Evolutionary conservation across 2,888 invertebrate genomes (phyloP).

Genomic region (Sympetrum striolatum): DNA sequence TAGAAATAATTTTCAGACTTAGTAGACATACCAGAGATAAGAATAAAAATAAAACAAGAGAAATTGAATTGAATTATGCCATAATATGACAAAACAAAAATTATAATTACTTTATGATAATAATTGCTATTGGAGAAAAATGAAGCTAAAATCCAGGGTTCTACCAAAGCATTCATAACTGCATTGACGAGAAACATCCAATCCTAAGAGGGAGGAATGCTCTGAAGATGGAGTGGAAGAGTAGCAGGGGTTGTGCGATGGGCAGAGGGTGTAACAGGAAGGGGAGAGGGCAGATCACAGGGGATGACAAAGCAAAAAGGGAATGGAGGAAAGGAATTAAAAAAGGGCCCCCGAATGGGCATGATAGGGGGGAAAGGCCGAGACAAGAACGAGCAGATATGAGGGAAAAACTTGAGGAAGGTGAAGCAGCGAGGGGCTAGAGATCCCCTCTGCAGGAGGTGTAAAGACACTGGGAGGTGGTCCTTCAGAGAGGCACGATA

Average conservation of each 20-base stretch:
- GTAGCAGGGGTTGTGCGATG: not conserved
- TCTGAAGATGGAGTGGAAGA: not conserved
- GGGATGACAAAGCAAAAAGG: conserved; percentile 23
- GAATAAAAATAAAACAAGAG: too few species aligned
- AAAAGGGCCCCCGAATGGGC: not conserved
- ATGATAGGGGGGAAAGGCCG: not conserved
- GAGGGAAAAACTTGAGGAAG: conserved; percentile 19
- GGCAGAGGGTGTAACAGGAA: conserved; percentile 11
- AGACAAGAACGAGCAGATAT: not conserved
- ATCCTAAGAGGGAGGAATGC: not conserved
- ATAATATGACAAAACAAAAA: not conserved
- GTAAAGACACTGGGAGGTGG: not conserved
- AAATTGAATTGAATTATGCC: not conserved
- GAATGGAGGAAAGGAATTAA: conserved; percentile 35
- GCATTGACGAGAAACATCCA: not conserved
- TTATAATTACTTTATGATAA: not conserved
- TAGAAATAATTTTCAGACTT: too few species aligned
- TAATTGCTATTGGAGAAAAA: too few species aligned
- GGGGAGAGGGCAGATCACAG: not conserved
- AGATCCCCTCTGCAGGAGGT: conserved; percentile 13
- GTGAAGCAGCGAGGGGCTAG: not conserved
- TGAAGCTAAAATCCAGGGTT: too few species aligned
- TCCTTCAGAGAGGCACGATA: not conserved
- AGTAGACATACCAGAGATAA: too few species aligned
- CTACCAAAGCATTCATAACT: not conserved